phyloP scores from a whole-genome alignment of 2,888 invertebrate genomes.

The Yponomeuta evonymella region DNA sequence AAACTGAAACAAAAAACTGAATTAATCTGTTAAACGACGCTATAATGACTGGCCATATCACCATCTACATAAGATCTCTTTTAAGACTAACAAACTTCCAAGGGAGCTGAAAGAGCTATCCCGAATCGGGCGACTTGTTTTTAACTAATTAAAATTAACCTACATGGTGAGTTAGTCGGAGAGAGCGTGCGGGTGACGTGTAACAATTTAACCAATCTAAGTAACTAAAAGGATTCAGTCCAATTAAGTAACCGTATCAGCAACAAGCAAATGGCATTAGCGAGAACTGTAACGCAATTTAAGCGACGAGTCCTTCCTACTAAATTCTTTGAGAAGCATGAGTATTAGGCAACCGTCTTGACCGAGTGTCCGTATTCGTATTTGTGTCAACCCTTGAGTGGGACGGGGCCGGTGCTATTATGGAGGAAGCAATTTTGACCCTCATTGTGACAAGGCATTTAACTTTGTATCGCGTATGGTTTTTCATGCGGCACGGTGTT shows the following conservation, averaged over 20 bases:
- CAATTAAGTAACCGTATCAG: slow-evolving; percentile 20
- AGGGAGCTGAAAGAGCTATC: not conserved
- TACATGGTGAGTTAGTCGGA: not conserved
- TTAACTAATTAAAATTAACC: not conserved
- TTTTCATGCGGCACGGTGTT: not conserved
- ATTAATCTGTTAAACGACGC: too few species aligned
- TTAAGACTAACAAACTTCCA: too few species aligned
- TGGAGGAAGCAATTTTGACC: not conserved
- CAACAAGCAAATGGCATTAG: slow-evolving; percentile 19
- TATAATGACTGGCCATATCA: too few species aligned
- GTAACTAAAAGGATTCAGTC: slow-evolving; percentile 17
- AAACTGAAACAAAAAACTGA: too few species aligned
- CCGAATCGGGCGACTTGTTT: not conserved
- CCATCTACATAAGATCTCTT: too few species aligned
- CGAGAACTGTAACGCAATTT: slow-evolving; percentile 13
- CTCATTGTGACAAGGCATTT: not conserved
- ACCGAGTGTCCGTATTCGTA: not conserved
- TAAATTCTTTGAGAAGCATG: slow-evolving; percentile 4
- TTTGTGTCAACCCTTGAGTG: slow-evolving; percentile 1
- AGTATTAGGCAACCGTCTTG: not conserved
- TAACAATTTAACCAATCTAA: slow-evolving; percentile 21
- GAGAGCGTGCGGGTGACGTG: slow-evolving; percentile 5
- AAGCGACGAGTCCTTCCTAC: not conserved
- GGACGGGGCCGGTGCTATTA: not conserved
- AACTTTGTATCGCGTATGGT: not conserved